phyloP scores from a whole-genome alignment of 2,797 vertebrate genomes.

The Tolypeutes matacus region DNA sequence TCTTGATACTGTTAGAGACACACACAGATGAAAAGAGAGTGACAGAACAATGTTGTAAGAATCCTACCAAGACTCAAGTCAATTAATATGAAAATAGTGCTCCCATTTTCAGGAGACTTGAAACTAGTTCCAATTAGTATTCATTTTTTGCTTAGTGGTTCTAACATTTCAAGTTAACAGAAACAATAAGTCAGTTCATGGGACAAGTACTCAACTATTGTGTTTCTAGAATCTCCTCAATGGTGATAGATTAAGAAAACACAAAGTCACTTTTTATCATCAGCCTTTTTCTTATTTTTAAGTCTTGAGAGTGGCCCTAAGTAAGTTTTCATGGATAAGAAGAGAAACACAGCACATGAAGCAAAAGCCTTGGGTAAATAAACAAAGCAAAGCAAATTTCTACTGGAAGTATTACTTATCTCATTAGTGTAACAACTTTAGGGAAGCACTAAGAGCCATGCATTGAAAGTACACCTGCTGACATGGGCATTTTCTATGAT shows the following conservation, averaged over 20 bases:
- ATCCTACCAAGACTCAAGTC: not conserved
- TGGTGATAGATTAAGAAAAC: slow-evolving; percentile 52
- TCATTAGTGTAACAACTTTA: slow-evolving; percentile 59
- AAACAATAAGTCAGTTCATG: slow-evolving; percentile 52
- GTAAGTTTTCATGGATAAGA: slow-evolving; percentile 30
- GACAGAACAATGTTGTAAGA: not conserved
- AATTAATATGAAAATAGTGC: not conserved
- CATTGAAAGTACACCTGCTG: slow-evolving; percentile 56
- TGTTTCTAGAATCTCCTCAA: slow-evolving; percentile 51
- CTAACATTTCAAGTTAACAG: slow-evolving; percentile 49
- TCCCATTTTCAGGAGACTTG: not conserved
- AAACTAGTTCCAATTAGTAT: slow-evolving; percentile 27
- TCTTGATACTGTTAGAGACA: not conserved
- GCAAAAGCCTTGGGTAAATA: slow-evolving; percentile 52
- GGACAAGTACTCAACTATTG: not conserved
- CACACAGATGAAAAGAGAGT: not conserved
- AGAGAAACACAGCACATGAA: not conserved
- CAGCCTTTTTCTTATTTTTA: slow-evolving; percentile 16
- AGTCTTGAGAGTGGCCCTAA: slow-evolving; percentile 35
- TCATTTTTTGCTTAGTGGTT: slow-evolving; percentile 19
- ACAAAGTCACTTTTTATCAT: not conserved
- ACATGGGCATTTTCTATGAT: slow-evolving; percentile 68
- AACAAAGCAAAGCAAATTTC: slow-evolving; percentile 60
- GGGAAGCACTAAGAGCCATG: slow-evolving; percentile 41
- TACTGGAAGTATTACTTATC: slow-evolving; percentile 48